A percentile compares a stretch with the other conserved stretches of the same genome.
Conservation (phyloP, 1,140 invertebrate genomes). For the Papilio polyxenes region DNA sequence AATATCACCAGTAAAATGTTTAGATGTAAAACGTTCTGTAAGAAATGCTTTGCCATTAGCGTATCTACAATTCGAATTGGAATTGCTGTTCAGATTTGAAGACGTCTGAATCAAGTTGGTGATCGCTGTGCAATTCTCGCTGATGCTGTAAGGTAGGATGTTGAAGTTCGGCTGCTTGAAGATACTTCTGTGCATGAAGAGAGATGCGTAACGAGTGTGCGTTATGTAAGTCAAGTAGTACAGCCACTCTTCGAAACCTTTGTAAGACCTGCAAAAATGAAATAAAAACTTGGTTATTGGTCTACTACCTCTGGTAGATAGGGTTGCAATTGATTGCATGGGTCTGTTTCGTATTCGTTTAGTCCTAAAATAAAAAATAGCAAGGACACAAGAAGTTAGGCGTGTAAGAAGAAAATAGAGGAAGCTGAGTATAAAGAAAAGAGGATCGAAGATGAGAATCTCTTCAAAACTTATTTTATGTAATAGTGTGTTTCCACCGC, state of each 20-base stretch:
- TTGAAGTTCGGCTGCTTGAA: constrained; percentile 82
- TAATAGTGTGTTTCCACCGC: too few species aligned
- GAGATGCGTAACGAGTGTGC: constrained; percentile 88
- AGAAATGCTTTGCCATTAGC: constrained; percentile 87
- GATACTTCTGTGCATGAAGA: constrained; percentile 85
- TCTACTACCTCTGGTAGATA: background rate
- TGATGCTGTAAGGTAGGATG: constrained; percentile 74
- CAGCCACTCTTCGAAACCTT: constrained; percentile 89
- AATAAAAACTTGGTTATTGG: background rate
- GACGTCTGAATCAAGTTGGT: constrained; percentile 79
- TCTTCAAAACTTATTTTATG: too few species aligned
- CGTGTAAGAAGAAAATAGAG: too few species aligned
- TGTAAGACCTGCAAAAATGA: constrained; percentile 81
- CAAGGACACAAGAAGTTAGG: too few species aligned
- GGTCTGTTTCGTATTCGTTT: too few species aligned
- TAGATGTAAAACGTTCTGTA: constrained; percentile 86
- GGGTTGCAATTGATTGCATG: too few species aligned
- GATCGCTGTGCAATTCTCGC: constrained; percentile 81
- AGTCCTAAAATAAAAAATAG: too few species aligned
- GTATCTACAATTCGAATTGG: constrained; percentile 85
- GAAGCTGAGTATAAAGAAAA: too few species aligned
- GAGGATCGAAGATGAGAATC: too few species aligned
- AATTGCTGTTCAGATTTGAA: constrained; percentile 73
- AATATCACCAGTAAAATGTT: constrained; percentile 81
- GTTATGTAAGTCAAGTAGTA: constrained; percentile 89